Evolutionary conservation across 2,113 vertebrate species (phyloP), one percentile per base, ranked within the genome.

Genomic region (Anas platyrhynchos): DNA sequence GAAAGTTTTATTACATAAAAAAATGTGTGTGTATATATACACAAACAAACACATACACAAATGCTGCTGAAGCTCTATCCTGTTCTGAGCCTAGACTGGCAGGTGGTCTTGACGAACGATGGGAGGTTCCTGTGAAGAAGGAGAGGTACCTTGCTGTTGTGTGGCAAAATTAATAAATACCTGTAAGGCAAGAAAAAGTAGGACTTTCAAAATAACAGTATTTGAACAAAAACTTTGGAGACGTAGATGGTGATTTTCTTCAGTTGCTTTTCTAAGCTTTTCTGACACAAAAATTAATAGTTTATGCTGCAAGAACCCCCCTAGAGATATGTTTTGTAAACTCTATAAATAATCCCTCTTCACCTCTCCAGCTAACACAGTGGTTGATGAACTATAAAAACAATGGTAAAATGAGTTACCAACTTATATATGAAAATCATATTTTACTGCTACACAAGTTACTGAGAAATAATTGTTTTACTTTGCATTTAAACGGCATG

Each of bases 101-200:
- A 96, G 27, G 29, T 2, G 13, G 27, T 11, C 11, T 1, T 4
- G 79, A 32, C 11, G 71, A 41, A 29, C 20, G 23, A 21, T 6
- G 5, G 89, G 27, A 38, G 50, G 46, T 36, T 63, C 76, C 18
- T 56, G 13, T 36, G 80, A 46, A 44, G 86, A 77, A 4, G 22
- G 31, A 0, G 27, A 27, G 26, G 54, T 7, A 72, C 50, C 68
- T 50, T 87, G 81, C 21, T 74, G 84, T 29, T 97, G 94, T 2
- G 69, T 87, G 1, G 91, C 97, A 96, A 98, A 97, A 68, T 94
- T 96, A 92, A 98, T 94, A 89, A 98, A 98, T 23, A 98, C 94
- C 98, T 98, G 95, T 18, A 97, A 97, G 62, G 96, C 52, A 93
- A 2, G 15, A 61, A 29, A 91, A 56, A 72, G 7, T 2, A 83